Percentiles rank a stretch among this genome's conserved stretches.
Evolutionary conservation across 2,113 vertebrate species (phyloP).

Genomic region (Balaeniceps rex): DNA sequence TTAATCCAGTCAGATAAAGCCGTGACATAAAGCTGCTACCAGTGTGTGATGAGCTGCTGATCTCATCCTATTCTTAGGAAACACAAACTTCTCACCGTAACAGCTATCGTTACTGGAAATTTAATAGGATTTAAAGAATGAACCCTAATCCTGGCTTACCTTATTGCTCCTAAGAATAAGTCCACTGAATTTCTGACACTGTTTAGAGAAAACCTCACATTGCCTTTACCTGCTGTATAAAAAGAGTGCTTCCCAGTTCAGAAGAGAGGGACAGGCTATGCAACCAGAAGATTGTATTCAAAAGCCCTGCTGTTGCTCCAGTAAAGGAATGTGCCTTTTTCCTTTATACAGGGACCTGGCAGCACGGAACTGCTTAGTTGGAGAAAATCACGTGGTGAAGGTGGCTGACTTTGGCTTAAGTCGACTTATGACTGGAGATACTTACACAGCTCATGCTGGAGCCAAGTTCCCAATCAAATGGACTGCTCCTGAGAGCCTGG

Average conservation of each 20-base stretch:
- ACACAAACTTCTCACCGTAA: background rate
- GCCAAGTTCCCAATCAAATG: constrained; percentile 99
- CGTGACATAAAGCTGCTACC: background rate
- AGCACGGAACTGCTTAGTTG: constrained; percentile 95
- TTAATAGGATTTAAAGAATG: background rate
- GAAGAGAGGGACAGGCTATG: background rate
- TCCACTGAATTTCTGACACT: background rate
- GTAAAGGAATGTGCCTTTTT: background rate
- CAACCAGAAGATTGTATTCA: background rate
- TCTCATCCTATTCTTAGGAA: background rate
- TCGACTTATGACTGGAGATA: constrained; percentile 96
- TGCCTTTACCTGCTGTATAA: background rate
- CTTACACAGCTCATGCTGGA: constrained; percentile 98
- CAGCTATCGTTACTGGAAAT: background rate
- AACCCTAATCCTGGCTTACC: background rate
- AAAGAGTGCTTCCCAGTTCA: background rate
- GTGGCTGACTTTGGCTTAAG: constrained; percentile 98
- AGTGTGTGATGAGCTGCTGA: background rate
- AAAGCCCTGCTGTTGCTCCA: background rate
- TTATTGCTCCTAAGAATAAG: background rate
- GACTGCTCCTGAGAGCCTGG: constrained; percentile 97
- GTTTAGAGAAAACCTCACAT: background rate
- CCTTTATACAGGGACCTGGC: constrained; percentile 86
- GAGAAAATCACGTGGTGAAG: constrained; percentile 97
- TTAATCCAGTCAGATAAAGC: background rate